A percentile compares a stretch with the other conserved stretches of the same genome.
phyloP scores from a whole-genome alignment of 2,797 vertebrate genomes.

The Picus viridis region DNA sequence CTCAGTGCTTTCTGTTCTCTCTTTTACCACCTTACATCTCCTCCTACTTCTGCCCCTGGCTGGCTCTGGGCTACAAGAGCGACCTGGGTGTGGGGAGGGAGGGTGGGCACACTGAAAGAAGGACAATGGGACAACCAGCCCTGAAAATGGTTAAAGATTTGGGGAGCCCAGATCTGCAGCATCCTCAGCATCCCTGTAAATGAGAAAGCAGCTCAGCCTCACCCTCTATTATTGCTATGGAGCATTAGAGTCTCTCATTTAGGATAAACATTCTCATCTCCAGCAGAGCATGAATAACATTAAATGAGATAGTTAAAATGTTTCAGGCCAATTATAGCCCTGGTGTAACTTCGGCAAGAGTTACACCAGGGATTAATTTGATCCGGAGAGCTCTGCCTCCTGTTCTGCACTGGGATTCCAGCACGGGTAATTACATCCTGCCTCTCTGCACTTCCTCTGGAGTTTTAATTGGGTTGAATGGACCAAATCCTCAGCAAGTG shows the following conservation, averaged over 20 bases:
- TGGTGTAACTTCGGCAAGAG: constrained; percentile 60
- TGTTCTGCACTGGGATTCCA: constrained; percentile 65
- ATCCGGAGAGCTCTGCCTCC: constrained; percentile 54
- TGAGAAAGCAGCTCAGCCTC: constrained; percentile 52
- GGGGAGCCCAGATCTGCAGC: constrained; percentile 24
- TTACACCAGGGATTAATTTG: constrained; percentile 70
- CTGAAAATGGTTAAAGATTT: constrained; percentile 21
- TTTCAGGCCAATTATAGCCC: constrained; percentile 70
- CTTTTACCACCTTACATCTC: background rate
- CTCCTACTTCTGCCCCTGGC: background rate
- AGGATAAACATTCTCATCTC: constrained; percentile 76
- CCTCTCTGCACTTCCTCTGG: constrained; percentile 57
- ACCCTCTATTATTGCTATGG: constrained; percentile 55
- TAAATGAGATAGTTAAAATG: constrained; percentile 76
- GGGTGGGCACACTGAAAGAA: background rate
- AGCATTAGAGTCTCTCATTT: constrained; percentile 73
- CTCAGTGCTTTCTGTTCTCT: background rate
- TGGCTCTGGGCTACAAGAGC: background rate
- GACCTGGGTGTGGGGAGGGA: background rate
- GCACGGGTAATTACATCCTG: constrained; percentile 58
- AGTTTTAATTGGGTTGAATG: constrained; percentile 69
- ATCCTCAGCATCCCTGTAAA: constrained; percentile 63
- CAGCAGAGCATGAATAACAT: constrained; percentile 74
- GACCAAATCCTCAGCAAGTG: constrained; percentile 33
- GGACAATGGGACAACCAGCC: background rate